Evolutionary conservation across 2,888 invertebrate species (phyloP).

Genomic region (Pyrochroa serraticornis): DNA sequence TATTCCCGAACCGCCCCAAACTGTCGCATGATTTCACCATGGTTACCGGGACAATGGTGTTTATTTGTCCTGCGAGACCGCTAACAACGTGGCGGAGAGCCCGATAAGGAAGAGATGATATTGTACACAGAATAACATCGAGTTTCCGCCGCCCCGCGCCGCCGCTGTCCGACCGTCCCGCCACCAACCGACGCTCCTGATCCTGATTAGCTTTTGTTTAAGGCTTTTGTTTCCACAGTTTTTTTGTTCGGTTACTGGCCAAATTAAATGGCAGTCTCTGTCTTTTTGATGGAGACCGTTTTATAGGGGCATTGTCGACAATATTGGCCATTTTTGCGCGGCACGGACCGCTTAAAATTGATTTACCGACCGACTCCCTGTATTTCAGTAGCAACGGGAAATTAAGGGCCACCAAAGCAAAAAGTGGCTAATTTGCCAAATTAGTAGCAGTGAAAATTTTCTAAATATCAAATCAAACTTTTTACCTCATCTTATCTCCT

Average conservation of each 20-base stretch:
- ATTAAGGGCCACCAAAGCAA: too few species aligned
- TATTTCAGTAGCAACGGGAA: background rate
- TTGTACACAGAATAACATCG: conserved; percentile 55
- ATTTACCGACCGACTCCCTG: conserved; percentile 4
- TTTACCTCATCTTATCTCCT: too few species aligned
- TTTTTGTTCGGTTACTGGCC: conserved; percentile 33
- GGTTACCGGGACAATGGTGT: conserved; percentile 61
- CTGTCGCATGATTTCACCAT: conserved; percentile 60
- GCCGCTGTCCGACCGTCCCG: conserved; percentile 6
- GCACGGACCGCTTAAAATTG: conserved; percentile 2
- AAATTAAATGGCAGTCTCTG: conserved; percentile 40
- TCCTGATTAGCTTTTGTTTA: conserved; percentile 49
- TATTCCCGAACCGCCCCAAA: conserved; percentile 46
- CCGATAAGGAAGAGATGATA: conserved; percentile 60
- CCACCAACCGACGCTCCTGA: conserved; percentile 28
- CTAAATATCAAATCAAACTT: too few species aligned
- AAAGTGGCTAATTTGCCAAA: too few species aligned
- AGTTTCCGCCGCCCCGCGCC: conserved; percentile 26
- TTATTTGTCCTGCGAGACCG: conserved; percentile 61
- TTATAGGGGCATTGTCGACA: conserved; percentile 2
- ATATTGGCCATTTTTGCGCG: conserved; percentile 15
- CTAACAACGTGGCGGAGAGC: conserved; percentile 59
- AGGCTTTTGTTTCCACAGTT: conserved; percentile 36
- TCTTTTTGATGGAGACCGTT: conserved; percentile 30
- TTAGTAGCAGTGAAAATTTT: too few species aligned